Conservation (phyloP, 2,797 vertebrate genomes). For the Anomalospiza imberbis region DNA sequence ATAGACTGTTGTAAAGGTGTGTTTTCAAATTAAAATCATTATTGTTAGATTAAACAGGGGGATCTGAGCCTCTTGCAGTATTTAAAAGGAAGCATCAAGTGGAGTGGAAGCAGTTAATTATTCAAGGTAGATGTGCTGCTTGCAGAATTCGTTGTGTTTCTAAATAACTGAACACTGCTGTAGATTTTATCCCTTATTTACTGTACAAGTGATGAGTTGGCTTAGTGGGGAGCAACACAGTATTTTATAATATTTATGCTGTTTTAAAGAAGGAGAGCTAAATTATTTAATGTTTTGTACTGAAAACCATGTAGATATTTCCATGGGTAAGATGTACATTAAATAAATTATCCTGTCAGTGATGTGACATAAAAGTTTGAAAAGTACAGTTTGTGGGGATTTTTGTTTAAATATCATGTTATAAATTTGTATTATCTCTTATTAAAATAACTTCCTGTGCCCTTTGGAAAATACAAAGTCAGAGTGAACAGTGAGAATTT, state of each 20-base stretch:
- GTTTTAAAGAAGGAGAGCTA: neutral
- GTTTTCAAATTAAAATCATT: neutral
- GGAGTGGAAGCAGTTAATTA: neutral
- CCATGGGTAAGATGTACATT: neutral
- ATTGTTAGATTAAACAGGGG: neutral
- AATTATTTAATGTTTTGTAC: neutral
- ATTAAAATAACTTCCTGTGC: neutral
- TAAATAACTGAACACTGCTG: neutral
- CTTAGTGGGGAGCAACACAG: neutral
- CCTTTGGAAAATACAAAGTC: neutral
- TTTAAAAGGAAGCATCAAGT: neutral
- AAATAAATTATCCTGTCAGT: neutral
- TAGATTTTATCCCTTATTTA: neutral
- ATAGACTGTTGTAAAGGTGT: neutral
- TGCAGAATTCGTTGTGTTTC: neutral
- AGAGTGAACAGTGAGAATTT: neutral
- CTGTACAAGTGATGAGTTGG: neutral
- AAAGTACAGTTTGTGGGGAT: neutral
- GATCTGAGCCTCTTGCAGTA: neutral
- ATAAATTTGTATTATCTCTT: neutral
- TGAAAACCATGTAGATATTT: neutral
- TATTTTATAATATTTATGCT: slow-evolving; percentile 15
- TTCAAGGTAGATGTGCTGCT: neutral
- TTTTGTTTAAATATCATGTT: slow-evolving; percentile 1
- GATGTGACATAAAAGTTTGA: neutral